Percentiles rank a stretch among this genome's conserved stretches.
Conservation (phyloP, 2,888 invertebrate species). For the Iphiclides podalirius region DNA sequence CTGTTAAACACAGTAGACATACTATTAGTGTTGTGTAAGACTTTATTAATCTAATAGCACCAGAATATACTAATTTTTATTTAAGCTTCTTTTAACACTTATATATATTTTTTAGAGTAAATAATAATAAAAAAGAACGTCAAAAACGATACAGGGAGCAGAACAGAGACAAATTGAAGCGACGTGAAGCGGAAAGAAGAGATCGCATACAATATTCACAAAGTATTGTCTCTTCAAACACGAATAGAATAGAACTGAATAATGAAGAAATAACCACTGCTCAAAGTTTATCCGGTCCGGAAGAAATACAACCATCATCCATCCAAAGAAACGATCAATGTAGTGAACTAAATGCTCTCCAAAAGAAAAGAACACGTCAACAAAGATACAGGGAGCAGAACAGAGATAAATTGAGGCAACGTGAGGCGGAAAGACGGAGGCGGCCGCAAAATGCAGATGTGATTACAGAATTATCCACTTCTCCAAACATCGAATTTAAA, state of each 20-base stretch:
- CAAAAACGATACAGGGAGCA: constrained; percentile 34
- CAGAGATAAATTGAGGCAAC: constrained; percentile 33
- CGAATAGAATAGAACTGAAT: constrained; percentile 30
- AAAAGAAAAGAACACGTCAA: constrained; percentile 32
- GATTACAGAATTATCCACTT: constrained; percentile 27
- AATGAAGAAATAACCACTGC: constrained; percentile 4
- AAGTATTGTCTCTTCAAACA: constrained; percentile 31
- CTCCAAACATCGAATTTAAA: constrained; percentile 28
- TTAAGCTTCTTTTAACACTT: constrained; percentile 23
- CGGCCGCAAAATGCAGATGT: constrained; percentile 29
- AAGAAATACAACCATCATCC: background rate
- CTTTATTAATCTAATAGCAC: constrained; percentile 24
- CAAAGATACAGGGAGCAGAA: constrained; percentile 34
- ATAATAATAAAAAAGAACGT: constrained; percentile 31
- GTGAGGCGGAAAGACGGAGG: constrained; percentile 33
- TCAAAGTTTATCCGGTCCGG: background rate
- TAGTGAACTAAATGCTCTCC: background rate
- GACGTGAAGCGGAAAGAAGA: constrained; percentile 34
- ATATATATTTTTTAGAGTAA: constrained; percentile 29
- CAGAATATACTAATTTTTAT: constrained; percentile 27
- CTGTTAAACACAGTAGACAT: constrained; percentile 26
- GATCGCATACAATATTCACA: constrained; percentile 29
- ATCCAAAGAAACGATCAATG: background rate
- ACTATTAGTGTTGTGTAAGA: constrained; percentile 27
- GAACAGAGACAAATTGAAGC: constrained; percentile 35